A percentile compares a stretch with the other conserved stretches of the same genome.
phyloP scores from a whole-genome alignment of 2,888 invertebrate genomes.

The Argyresthia goedartella region DNA sequence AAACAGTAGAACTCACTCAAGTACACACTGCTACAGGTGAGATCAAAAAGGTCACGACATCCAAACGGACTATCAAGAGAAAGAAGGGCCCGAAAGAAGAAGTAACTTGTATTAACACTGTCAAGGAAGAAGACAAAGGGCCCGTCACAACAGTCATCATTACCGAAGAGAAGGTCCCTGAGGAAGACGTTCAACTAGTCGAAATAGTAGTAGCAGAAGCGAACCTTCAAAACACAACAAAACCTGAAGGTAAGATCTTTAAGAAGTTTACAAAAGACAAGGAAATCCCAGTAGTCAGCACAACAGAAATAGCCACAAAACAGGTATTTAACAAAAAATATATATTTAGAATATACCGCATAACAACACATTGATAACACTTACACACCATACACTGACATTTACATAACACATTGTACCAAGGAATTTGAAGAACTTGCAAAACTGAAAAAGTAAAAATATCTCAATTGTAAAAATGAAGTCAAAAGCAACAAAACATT shows the following conservation, averaged over 20 bases:
- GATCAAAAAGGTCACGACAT: constrained; percentile 5
- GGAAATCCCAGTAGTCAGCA: constrained; percentile 25
- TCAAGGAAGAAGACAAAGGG: constrained; percentile 20
- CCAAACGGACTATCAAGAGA: constrained; percentile 20
- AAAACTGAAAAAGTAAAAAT: background rate
- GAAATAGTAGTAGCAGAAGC: constrained; percentile 21
- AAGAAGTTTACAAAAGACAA: constrained; percentile 24
- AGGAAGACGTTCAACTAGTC: background rate
- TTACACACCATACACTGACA: constrained; percentile 1
- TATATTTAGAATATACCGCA: constrained; percentile 26
- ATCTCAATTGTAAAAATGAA: background rate
- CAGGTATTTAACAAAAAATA: constrained; percentile 15
- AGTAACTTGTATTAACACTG: constrained; percentile 38
- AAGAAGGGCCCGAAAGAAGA: constrained; percentile 26
- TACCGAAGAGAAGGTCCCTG: constrained; percentile 16
- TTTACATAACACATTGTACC: background rate
- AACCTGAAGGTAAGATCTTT: constrained; percentile 10
- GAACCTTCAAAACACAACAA: constrained; percentile 5
- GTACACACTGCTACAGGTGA: constrained; percentile 5
- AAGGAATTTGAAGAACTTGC: background rate
- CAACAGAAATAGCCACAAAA: constrained; percentile 12
- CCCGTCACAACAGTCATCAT: constrained; percentile 1
- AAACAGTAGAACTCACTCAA: constrained; percentile 7
- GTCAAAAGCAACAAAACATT: no score
- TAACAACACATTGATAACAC: constrained; percentile 4